phyloP scores from a whole-genome alignment of 2,113 vertebrate species.

The Ailuropoda melanoleuca region DNA sequence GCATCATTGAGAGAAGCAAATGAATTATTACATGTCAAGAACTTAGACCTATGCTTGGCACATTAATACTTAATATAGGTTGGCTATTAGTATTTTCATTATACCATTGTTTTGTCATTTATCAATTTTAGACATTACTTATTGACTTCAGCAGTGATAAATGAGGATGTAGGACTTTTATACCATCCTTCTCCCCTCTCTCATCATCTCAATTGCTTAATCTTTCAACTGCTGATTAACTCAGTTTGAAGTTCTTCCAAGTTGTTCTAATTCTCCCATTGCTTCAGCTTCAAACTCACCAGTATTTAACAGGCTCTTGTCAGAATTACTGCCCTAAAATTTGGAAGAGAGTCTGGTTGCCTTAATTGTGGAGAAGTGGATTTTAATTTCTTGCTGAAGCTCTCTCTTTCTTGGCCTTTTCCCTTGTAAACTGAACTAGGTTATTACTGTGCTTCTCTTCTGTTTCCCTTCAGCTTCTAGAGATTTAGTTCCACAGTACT shows the following conservation, averaged over 20 bases:
- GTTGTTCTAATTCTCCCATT: neutral
- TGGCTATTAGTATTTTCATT: conserved; percentile 17
- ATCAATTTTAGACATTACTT: neutral
- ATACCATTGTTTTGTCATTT: neutral
- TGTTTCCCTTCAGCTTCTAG: neutral
- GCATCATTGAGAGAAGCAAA: neutral
- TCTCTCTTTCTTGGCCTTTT: neutral
- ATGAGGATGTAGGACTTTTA: neutral
- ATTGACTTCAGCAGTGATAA: neutral
- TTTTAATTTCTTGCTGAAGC: neutral
- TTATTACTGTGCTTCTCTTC: neutral
- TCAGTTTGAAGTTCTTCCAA: neutral
- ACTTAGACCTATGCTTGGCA: neutral
- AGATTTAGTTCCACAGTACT: neutral
- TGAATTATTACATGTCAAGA: neutral
- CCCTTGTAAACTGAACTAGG: neutral
- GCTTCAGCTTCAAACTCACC: neutral
- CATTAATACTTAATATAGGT: neutral
- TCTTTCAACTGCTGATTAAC: conserved; percentile 26
- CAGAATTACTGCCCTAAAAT: neutral
- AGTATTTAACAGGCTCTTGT: neutral
- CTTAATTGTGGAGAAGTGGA: neutral
- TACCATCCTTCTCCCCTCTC: neutral
- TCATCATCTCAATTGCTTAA: neutral
- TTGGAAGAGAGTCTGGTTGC: neutral